phyloP scores from a whole-genome alignment of 2,797 vertebrate species.

The Sebastes steindachneri region DNA sequence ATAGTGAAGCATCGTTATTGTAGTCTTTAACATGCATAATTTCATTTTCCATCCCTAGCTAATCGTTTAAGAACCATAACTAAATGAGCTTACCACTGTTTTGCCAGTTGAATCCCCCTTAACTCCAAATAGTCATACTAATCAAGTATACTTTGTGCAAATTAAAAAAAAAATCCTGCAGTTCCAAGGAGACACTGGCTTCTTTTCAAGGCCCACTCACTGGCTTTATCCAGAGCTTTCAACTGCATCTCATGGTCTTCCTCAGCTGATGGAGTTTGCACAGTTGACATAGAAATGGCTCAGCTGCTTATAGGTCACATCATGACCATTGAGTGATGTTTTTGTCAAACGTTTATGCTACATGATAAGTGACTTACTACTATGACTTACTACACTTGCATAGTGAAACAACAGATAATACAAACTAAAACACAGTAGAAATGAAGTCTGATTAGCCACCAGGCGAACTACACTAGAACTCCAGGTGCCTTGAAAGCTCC shows the following conservation, averaged over 20 bases:
- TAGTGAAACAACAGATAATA: not conserved
- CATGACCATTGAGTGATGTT: not conserved
- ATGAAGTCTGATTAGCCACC: not conserved
- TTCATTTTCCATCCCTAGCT: not conserved
- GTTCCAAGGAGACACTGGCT: not conserved
- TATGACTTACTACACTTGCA: not conserved
- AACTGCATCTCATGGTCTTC: not conserved
- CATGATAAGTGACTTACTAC: not conserved
- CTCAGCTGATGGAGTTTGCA: not conserved
- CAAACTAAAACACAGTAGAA: not conserved
- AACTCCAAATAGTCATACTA: not conserved
- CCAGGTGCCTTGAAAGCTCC: not conserved
- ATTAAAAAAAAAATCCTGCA: not conserved
- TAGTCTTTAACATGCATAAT: slow-evolving; percentile 6
- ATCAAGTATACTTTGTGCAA: not conserved
- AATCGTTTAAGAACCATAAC: not conserved
- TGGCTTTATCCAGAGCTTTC: not conserved
- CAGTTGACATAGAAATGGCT: not conserved
- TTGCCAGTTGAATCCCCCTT: accelerated
- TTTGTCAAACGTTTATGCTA: too few species aligned
- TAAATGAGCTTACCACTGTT: not conserved
- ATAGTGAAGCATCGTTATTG: not conserved
- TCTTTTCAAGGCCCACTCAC: not conserved
- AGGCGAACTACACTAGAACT: not conserved
- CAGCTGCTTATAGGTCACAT: not conserved